phyloP scores from a whole-genome alignment of 2,888 invertebrate species.

The Pollenia labialis region DNA sequence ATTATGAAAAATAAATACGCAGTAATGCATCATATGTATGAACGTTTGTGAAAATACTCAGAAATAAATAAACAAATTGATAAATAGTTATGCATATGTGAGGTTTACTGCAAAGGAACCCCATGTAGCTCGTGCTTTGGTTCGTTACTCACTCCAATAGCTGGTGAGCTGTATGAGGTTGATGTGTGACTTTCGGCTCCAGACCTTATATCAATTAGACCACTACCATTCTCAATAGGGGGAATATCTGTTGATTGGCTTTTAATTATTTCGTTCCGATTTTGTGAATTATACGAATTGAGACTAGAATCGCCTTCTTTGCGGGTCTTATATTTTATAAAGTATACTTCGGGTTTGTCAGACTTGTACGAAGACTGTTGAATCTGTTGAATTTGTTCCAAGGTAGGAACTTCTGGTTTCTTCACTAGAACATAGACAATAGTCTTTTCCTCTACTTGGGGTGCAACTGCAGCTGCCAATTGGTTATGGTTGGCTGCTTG shows the following conservation, averaged over 20 bases:
- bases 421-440: slow-evolving; percentile 89
- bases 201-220: slow-evolving; percentile 71
- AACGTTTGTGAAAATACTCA: too few species aligned
- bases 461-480: slow-evolving; percentile 85
- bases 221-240: slow-evolving; percentile 38
- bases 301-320: slow-evolving; percentile 71
- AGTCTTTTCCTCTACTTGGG: slow-evolving; percentile 88
- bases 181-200: slow-evolving; percentile 67
- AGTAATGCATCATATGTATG: too few species aligned
- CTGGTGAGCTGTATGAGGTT: slow-evolving; percentile 29
- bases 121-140: slow-evolving; percentile 75
- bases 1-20: too few species aligned
- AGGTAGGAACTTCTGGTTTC: slow-evolving; percentile 88
- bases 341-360: slow-evolving; percentile 89
- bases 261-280: background rate
- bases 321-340: slow-evolving; percentile 89
- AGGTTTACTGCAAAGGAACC: slow-evolving; percentile 74
- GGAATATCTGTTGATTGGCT: slow-evolving; percentile 51
- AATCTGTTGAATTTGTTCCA: slow-evolving; percentile 86
- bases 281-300: slow-evolving; percentile 6
- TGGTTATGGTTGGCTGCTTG: slow-evolving; percentile 86
- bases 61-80: too few species aligned
- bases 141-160: slow-evolving; percentile 36
- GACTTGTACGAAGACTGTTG: slow-evolving; percentile 86
- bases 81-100: too few species aligned